Evolutionary conservation across 2,888 invertebrate genomes (phyloP), one percentile per base, ranked within the genome.

Genomic region (Cheiracanthium punctorium): DNA sequence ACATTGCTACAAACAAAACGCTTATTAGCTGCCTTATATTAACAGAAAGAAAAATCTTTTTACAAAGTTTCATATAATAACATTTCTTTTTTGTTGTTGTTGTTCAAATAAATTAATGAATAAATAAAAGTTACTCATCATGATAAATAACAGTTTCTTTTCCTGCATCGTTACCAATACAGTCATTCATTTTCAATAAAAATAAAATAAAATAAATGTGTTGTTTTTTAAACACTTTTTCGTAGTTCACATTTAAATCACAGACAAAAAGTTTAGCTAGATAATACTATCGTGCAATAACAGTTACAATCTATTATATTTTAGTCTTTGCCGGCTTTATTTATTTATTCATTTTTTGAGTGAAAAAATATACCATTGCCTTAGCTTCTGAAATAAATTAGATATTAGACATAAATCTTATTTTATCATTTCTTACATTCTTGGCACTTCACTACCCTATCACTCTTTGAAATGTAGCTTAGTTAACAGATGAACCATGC

Each of bases 391-490:
- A 58, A 58, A 58, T 58, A 58, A 58, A 58, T 58, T 48, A 48
- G 14, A 48, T 17, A 48, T 48, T 20, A 20, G 24, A 24, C 58
- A 24, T 20, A 24, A 58, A 24, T 24, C 24, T 24, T 24, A 5
- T 17, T 58, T 58, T 58, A 20, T 24, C 58, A 7, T 48, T 48
- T 48, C 58, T 58, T 58, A 24, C 58, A 58, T 58, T 71, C 71
- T 71, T 71, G 71, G 71, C 71, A 71, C 71, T 71, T 71, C 43
- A 12, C 37, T 29, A 71, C 10, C 8, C 29, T 41, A 71, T 29
- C 41, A 71, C 37, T 43, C 43, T 17, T 43, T 43, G 12, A 37
- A 41, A 71, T 37, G 43, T 71, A 28, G 43, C 71, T 12, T 71
- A 43, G 41, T 71, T 71, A 71, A 71, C 71, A 71, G 41, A 29